Conservation (phyloP, 1,140 invertebrate genomes). For the Rhopalosiphum padi region DNA sequence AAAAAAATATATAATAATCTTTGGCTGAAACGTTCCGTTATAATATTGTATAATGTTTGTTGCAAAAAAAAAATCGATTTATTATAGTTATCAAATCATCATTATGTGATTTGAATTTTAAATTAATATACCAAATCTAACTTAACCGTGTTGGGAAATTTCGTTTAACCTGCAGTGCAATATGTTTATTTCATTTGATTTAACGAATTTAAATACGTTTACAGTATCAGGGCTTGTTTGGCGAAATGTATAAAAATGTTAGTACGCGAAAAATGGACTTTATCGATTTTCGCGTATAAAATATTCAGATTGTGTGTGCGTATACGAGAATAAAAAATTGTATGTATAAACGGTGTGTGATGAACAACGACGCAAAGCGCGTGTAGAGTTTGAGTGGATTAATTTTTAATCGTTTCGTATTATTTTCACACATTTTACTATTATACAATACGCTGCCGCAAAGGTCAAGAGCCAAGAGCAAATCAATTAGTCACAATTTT, state of each 20-base stretch:
- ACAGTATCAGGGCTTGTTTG: too few relatives aligned
- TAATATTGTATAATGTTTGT: background rate
- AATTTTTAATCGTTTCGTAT: background rate
- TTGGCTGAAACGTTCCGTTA: too few relatives aligned
- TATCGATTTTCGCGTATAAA: background rate
- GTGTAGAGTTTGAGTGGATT: background rate
- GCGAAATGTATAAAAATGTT: too few relatives aligned
- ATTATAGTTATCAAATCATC: background rate
- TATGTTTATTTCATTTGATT: background rate
- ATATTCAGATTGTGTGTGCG: background rate
- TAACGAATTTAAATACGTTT: too few relatives aligned
- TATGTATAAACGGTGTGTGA: background rate
- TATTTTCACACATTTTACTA: background rate
- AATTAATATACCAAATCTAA: background rate
- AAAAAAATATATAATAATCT: background rate
- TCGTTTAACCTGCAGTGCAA: background rate
- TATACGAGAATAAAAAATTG: background rate
- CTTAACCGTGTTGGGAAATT: background rate
- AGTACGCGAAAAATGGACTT: too few relatives aligned
- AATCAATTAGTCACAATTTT: background rate
- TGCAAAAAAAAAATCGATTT: background rate
- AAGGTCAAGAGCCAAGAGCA: background rate
- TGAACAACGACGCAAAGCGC: background rate
- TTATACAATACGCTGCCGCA: background rate
- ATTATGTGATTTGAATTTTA: background rate